These are phyloP conservation scores for Clarias macrocephalus DNA, from an alignment of 2,113 vertebrate genomes.

Conservation along the genomic window DNA sequence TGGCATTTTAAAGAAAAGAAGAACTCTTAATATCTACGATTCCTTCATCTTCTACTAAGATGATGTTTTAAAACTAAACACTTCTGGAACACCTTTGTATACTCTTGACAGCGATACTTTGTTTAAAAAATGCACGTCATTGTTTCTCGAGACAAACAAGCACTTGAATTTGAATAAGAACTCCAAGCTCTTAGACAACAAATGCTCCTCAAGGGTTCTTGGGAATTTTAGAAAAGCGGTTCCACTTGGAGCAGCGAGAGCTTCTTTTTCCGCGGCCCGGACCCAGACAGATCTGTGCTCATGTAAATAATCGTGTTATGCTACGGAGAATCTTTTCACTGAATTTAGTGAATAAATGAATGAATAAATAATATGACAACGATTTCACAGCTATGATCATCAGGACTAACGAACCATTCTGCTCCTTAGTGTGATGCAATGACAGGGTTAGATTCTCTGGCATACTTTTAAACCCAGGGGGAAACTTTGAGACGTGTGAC, in stretches of 20 bases:
- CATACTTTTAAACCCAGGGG: neutral
- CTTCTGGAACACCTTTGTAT: neutral
- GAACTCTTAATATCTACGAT: neutral
- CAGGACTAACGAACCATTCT: neutral
- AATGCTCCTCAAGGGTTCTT: neutral
- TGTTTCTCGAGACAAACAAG: neutral
- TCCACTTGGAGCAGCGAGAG: neutral
- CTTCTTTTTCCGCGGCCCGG: neutral
- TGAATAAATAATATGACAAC: neutral
- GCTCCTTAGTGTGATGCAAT: neutral
- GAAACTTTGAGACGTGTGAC: neutral
- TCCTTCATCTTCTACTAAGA: neutral
- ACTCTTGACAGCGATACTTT: neutral
- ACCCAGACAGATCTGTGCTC: neutral
- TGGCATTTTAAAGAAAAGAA: neutral
- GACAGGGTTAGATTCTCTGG: neutral
- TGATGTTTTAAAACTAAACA: neutral
- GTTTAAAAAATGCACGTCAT: too few relatives aligned
- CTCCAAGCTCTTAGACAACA: neutral
- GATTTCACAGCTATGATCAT: neutral
- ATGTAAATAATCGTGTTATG: neutral
- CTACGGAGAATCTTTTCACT: neutral
- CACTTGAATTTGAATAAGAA: neutral
- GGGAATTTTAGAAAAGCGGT: neutral
- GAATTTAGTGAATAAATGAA: neutral